These are phyloP conservation scores for Nycteola revayana DNA, from an alignment of 2,888 invertebrate species.

Conservation along the genomic window DNA sequence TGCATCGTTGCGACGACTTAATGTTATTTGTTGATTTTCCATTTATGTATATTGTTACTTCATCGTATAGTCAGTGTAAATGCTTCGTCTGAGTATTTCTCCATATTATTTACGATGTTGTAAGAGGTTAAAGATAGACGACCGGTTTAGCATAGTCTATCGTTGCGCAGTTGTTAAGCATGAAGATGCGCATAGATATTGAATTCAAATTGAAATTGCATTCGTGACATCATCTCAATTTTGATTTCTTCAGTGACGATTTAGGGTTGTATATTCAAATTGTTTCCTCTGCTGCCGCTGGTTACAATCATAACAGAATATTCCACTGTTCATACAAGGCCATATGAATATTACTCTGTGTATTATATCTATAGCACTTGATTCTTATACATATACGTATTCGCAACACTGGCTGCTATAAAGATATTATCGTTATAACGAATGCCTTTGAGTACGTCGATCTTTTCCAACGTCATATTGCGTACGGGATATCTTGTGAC, in stretches of 20 bases:
- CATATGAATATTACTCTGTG: conserved; percentile 21
- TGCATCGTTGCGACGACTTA: conserved; percentile 12
- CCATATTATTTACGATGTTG: conserved; percentile 34
- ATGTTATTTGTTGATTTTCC: conserved; percentile 12
- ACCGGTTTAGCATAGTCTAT: conserved; percentile 38
- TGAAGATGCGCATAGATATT: conserved; percentile 32
- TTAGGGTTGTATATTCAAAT: too few species aligned
- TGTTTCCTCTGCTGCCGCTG: background rate
- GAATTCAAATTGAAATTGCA: conserved; percentile 28
- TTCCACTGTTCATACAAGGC: conserved; percentile 40
- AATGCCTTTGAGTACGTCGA: conserved; percentile 50
- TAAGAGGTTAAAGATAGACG: conserved; percentile 51
- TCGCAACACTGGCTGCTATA: conserved; percentile 43
- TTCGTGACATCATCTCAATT: too few species aligned
- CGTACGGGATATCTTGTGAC: conserved; percentile 17
- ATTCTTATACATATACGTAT: conserved; percentile 47
- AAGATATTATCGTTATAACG: conserved; percentile 51
- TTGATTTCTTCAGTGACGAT: too few species aligned
- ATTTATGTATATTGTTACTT: conserved; percentile 13
- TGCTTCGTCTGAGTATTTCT: conserved; percentile 23
- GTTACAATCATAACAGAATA: conserved; percentile 31
- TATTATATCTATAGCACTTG: conserved; percentile 34
- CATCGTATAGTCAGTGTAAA: conserved; percentile 15
- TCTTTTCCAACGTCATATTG: conserved; percentile 42
- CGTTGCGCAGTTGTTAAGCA: conserved; percentile 29